Evolutionary conservation across 2,797 vertebrate species (phyloP).

Genomic region (Mus spretus): DNA sequence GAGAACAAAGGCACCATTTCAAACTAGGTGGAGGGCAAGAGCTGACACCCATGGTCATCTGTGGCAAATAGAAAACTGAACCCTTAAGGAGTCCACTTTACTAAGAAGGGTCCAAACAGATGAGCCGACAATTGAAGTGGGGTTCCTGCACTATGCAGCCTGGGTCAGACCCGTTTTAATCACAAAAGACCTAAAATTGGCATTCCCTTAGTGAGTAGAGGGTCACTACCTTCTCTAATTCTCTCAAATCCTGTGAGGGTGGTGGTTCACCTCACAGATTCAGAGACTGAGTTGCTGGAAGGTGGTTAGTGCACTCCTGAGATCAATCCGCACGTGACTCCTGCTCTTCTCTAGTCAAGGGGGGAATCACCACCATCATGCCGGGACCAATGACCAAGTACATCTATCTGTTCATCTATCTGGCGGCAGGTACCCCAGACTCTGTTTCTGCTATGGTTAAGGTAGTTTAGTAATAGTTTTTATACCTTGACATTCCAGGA

Average conservation of each 20-base stretch:
- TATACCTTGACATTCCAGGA: background rate
- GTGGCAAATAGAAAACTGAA: background rate
- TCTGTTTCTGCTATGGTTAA: background rate
- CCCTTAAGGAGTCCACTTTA: background rate
- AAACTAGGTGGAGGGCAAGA: no score
- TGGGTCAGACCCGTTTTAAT: background rate
- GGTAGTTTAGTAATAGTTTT: constrained; percentile 8
- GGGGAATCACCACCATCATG: no score
- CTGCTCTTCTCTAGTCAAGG: background rate
- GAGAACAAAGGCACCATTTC: background rate
- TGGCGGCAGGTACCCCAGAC: background rate
- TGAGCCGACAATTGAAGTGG: background rate
- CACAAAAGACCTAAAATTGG: background rate
- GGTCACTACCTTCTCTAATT: background rate
- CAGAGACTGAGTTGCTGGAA: constrained; percentile 3
- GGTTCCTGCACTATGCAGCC: background rate
- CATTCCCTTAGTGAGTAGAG: background rate
- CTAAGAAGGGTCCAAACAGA: background rate
- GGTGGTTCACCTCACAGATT: background rate
- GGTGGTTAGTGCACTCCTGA: background rate
- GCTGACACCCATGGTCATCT: background rate
- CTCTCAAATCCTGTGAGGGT: constrained; percentile 17
- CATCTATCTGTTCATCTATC: background rate
- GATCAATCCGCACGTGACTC: background rate
- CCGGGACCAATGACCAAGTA: background rate